phyloP scores from a whole-genome alignment of 2,113 vertebrate species.

The Psilopogon haemacephalus region DNA sequence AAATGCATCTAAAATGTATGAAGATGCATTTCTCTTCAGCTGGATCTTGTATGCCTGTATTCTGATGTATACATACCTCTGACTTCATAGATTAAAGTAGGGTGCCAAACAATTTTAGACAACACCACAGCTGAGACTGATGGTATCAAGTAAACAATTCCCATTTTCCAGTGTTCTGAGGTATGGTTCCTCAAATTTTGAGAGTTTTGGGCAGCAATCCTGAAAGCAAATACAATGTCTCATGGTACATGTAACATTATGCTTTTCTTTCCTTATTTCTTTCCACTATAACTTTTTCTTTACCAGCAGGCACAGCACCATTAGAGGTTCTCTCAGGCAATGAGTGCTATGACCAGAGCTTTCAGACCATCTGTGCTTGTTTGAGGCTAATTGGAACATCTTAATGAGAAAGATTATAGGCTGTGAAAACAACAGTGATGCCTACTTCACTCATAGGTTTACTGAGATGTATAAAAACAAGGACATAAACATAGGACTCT shows the following conservation, averaged over 20 bases:
- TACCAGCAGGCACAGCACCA: neutral
- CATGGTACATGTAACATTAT: neutral
- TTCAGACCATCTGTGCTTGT: no score
- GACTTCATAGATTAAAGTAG: neutral
- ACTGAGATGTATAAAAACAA: no score
- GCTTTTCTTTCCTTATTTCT: neutral
- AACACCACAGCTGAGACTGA: neutral
- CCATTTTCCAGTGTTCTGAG: neutral
- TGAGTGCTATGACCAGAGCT: neutral
- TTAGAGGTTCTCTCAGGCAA: neutral
- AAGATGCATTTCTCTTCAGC: neutral
- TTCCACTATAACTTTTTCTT: neutral
- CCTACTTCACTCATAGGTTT: no score
- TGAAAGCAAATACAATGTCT: neutral
- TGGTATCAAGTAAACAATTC: neutral
- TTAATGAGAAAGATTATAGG: no score
- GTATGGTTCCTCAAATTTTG: neutral
- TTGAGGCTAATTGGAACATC: no score
- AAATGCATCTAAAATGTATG: neutral
- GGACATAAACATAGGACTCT: no score
- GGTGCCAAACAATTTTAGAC: neutral
- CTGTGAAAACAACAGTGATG: no score
- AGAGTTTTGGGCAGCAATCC: neutral
- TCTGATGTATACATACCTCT: neutral
- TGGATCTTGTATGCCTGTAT: neutral